phyloP scores from a whole-genome alignment of 2,888 invertebrate species.

The Morpho deidamia region DNA sequence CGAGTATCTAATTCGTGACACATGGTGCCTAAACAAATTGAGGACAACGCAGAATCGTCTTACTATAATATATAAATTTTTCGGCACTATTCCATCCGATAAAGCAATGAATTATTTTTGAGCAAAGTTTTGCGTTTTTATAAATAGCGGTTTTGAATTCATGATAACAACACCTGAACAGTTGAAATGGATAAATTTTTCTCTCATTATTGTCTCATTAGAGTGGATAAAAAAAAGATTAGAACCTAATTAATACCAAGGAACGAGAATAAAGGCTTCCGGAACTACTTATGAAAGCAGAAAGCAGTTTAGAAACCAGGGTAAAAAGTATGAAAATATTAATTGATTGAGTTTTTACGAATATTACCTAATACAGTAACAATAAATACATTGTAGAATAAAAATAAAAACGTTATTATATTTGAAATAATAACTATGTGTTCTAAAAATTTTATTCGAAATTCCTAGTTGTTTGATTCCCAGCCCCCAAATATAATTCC shows the following conservation, averaged over 20 bases:
- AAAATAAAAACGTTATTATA: neutral
- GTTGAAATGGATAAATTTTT: too few species aligned
- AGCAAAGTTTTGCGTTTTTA: constrained; percentile 2
- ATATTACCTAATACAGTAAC: constrained; percentile 11
- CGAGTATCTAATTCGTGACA: constrained; percentile 45
- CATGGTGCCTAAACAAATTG: constrained; percentile 57
- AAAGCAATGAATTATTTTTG: constrained; percentile 14
- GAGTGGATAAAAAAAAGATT: too few species aligned
- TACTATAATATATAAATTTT: constrained; percentile 17
- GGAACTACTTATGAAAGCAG: neutral
- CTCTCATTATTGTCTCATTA: too few species aligned
- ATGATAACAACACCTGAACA: neutral
- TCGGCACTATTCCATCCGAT: constrained; percentile 25
- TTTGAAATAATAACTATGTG: too few species aligned
- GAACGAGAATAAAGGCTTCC: neutral
- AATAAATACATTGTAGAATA: neutral
- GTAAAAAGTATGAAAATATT: constrained; percentile 10
- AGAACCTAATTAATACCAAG: neutral
- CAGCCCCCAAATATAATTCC: too few species aligned
- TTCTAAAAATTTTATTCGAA: too few species aligned
- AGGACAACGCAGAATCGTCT: constrained; percentile 29
- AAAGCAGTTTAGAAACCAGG: constrained; percentile 6
- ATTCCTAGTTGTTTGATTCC: too few species aligned
- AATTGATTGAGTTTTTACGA: constrained; percentile 16
- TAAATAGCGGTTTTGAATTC: constrained; percentile 1